These are phyloP conservation scores for Metopolophium dirhodum DNA, from an alignment of 1,140 invertebrate genomes.

Conservation along the genomic window DNA sequence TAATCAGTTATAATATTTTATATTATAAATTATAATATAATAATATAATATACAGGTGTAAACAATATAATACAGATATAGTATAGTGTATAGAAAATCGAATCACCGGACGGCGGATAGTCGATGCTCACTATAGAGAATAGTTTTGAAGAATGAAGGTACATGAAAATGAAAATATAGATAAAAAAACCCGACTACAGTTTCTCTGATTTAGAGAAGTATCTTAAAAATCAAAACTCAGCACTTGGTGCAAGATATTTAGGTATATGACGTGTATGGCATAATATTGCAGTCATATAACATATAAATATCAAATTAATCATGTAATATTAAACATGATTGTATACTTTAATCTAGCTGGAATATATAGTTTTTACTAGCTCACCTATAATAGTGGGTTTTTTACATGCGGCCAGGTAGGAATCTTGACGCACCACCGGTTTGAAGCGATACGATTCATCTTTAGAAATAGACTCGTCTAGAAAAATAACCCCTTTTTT, in stretches of 20 bases:
- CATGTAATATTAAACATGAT: neutral
- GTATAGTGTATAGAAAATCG: neutral
- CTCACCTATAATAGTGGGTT: slow-evolving; percentile 60
- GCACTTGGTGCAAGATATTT: neutral
- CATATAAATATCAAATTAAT: neutral
- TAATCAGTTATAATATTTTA: neutral
- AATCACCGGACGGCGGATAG: neutral
- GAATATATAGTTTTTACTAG: neutral
- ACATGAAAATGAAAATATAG: neutral
- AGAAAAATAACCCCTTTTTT: slow-evolving; percentile 43
- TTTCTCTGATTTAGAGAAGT: neutral
- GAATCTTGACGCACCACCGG: slow-evolving; percentile 65
- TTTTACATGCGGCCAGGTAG: slow-evolving; percentile 65
- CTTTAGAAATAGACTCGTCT: slow-evolving; percentile 59
- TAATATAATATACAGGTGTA: neutral
- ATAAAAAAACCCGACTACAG: neutral
- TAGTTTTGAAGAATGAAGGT: neutral
- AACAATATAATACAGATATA: neutral
- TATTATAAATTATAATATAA: neutral
- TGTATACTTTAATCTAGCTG: neutral
- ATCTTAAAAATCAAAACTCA: neutral
- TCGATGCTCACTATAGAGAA: neutral
- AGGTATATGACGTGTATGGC: neutral
- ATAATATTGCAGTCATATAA: neutral
- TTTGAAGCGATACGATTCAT: slow-evolving; percentile 61